These are phyloP conservation scores for Euwallacea fornicatus DNA, from an alignment of 1,140 invertebrate species.

Conservation along the genomic window DNA sequence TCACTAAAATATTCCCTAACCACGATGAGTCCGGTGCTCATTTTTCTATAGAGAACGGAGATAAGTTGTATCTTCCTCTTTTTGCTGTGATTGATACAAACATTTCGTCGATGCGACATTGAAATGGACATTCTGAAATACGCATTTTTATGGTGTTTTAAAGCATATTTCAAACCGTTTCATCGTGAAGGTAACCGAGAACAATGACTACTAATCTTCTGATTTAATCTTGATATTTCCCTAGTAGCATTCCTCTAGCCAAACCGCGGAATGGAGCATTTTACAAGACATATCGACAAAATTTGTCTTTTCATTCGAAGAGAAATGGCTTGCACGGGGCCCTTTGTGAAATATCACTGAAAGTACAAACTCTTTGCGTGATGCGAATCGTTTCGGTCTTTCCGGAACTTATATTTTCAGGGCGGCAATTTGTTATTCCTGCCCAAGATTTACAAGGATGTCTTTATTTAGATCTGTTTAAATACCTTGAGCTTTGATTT, in stretches of 20 bases:
- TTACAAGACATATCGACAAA: constrained; percentile 16
- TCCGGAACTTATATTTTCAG: constrained; percentile 22
- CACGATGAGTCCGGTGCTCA: too few relatives aligned
- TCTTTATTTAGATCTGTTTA: constrained; percentile 19
- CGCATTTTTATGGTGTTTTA: too few relatives aligned
- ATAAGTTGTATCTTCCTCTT: too few relatives aligned
- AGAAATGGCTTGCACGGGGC: constrained; percentile 18
- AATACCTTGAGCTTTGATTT: constrained; percentile 3
- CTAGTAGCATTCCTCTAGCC: background rate
- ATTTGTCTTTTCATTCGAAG: constrained; percentile 23
- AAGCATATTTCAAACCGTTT: too few relatives aligned
- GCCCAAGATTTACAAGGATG: constrained; percentile 13
- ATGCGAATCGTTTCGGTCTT: constrained; percentile 26
- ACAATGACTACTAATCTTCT: too few relatives aligned
- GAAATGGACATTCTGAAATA: too few relatives aligned
- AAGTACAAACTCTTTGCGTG: constrained; percentile 27
- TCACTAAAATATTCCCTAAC: too few relatives aligned
- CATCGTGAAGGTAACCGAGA: too few relatives aligned
- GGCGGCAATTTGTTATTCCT: constrained; percentile 17
- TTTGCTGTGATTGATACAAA: too few relatives aligned
- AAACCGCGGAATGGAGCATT: constrained; percentile 8
- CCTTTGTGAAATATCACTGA: constrained; percentile 24
- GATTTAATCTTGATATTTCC: too few relatives aligned
- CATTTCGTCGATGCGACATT: too few relatives aligned
- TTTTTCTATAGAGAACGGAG: too few relatives aligned